phyloP scores from a whole-genome alignment of 2,113 vertebrate species.

The Psettodes erumei region DNA sequence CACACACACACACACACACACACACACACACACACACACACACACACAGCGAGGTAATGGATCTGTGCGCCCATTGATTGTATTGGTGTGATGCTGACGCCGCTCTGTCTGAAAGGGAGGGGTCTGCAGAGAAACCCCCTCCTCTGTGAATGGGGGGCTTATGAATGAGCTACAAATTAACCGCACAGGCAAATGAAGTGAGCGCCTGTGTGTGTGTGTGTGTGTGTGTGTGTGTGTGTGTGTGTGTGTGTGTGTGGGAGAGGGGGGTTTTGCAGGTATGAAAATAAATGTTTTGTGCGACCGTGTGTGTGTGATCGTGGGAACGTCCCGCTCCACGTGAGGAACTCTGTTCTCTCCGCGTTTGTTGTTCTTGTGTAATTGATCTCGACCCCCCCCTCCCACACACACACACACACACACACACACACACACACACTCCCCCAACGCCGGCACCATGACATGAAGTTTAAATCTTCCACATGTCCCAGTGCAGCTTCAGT shows the following conservation, averaged over 20 bases:
- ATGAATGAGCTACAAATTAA: constrained; percentile 82
- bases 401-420: too few species aligned
- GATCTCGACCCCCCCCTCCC: too few species aligned
- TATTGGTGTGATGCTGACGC: constrained; percentile 84
- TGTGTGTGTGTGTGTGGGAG: too few species aligned
- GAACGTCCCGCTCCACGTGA: constrained; percentile 87
- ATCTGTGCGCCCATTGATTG: constrained; percentile 83
- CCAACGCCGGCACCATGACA: background rate
- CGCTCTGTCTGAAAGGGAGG: constrained; percentile 86
- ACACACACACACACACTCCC: too few species aligned
- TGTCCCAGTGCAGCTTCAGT: too few species aligned
- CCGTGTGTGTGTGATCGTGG: constrained; percentile 82
- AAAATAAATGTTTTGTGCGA: constrained; percentile 7
- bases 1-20: too few species aligned
- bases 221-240: too few species aligned
- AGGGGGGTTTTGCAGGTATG: constrained; percentile 25
- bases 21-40: too few species aligned
- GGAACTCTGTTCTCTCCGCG: constrained; percentile 84
- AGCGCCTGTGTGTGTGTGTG: constrained; percentile 37
- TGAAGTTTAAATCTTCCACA: background rate
- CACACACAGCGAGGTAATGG: too few species aligned
- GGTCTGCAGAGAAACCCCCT: constrained; percentile 66
- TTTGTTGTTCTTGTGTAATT: constrained; percentile 88
- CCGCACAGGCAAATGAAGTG: constrained; percentile 62
- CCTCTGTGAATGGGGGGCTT: constrained; percentile 54